Conservation (phyloP, 2,797 vertebrate species). For the Sparus aurata region DNA sequence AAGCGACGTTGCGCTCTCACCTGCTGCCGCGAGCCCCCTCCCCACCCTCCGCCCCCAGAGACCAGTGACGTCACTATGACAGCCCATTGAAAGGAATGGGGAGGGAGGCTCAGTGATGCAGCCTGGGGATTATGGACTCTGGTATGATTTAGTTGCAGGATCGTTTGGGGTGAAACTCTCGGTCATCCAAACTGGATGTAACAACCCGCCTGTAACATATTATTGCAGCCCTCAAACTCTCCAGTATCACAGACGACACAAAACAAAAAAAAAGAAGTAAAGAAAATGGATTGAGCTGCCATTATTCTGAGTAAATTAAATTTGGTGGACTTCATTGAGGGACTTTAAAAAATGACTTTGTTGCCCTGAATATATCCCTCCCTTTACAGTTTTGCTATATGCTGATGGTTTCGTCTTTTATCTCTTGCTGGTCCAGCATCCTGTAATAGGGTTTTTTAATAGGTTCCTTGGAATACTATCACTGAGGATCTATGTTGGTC, state of each 20-base stretch:
- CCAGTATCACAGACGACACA: background rate
- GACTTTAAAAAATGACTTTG: too few relatives aligned
- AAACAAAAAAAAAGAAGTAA: background rate
- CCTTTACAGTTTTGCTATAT: too few relatives aligned
- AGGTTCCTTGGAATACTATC: too few relatives aligned
- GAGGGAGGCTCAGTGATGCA: background rate
- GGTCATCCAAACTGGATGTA: background rate
- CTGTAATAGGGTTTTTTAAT: too few relatives aligned
- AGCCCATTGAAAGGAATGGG: constrained; percentile 15
- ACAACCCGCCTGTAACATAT: background rate
- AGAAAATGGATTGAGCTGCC: background rate
- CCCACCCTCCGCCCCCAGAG: background rate
- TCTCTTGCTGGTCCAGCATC: too few relatives aligned
- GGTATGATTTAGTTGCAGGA: too few relatives aligned
- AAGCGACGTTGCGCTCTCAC: constrained; percentile 61
- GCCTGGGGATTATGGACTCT: background rate
- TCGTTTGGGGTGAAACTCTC: background rate
- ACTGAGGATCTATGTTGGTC: too few relatives aligned
- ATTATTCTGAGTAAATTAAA: too few relatives aligned
- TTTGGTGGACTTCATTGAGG: too few relatives aligned
- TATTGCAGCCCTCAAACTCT: background rate
- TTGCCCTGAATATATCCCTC: too few relatives aligned
- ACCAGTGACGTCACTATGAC: constrained; percentile 65
- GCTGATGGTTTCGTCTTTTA: background rate
- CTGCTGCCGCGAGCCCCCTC: constrained; percentile 62